Evolutionary conservation across 1,140 invertebrate species (phyloP).

Genomic region (Trichonephila inaurata): DNA sequence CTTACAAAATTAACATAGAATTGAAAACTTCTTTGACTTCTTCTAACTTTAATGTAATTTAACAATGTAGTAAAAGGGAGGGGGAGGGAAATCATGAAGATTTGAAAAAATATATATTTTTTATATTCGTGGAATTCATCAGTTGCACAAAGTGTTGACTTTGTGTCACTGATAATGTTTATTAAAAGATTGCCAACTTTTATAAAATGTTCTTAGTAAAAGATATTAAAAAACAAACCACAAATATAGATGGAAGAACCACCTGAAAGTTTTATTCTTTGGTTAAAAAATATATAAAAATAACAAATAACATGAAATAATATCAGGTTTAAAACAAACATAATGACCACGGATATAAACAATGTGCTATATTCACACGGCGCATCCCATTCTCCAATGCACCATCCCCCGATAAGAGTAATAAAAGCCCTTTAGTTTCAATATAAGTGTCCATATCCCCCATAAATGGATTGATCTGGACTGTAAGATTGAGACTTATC

Average conservation of each 20-base stretch:
- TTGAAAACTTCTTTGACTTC: no score
- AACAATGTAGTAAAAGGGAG: no score
- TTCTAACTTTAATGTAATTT: no score
- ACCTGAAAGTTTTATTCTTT: conserved; percentile 61
- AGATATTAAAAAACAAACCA: not conserved
- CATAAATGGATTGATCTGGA: conserved; percentile 61
- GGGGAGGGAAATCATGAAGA: no score
- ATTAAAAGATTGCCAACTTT: no score
- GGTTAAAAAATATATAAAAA: conserved; percentile 73
- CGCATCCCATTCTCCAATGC: not conserved
- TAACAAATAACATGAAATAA: conserved; percentile 68
- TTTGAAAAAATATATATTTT: no score
- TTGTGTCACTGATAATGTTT: no score
- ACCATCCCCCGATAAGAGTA: not conserved
- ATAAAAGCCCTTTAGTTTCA: conserved; percentile 1
- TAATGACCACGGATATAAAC: conserved; percentile 41
- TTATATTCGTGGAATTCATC: no score
- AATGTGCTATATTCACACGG: conserved; percentile 44
- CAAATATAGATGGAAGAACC: not conserved
- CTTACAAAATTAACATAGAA: no score
- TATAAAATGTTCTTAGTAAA: no score
- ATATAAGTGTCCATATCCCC: conserved; percentile 65
- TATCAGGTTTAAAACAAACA: conserved; percentile 59
- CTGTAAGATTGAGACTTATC: conserved; percentile 49
- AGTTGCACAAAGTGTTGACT: no score